Conservation (phyloP, 2,113 vertebrate genomes). For the Fregetta grallaria region DNA sequence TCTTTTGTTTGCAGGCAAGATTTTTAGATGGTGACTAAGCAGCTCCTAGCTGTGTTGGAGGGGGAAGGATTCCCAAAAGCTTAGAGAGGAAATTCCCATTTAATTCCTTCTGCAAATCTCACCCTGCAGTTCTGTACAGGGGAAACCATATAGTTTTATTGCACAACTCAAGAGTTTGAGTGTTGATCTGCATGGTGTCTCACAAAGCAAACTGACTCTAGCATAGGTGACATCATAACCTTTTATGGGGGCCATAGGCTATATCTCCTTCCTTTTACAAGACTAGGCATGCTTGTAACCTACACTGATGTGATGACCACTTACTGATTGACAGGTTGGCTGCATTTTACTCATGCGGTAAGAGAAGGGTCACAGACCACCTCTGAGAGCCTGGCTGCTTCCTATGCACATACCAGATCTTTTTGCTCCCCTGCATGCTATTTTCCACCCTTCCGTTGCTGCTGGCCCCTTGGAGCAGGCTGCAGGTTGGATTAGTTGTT, state of each 20-base stretch:
- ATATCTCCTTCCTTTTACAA: not conserved
- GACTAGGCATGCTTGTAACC: not conserved
- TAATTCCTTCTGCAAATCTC: slow-evolving; percentile 12
- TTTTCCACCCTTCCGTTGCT: not conserved
- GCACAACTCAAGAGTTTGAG: not conserved
- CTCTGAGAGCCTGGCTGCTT: not conserved
- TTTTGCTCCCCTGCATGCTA: not conserved
- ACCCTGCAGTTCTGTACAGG: not conserved
- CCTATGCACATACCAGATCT: not conserved
- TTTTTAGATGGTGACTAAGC: slow-evolving; percentile 37
- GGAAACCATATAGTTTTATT: not conserved
- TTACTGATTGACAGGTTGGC: not conserved
- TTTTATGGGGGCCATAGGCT: not conserved
- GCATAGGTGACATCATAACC: not conserved
- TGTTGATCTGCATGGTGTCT: not conserved
- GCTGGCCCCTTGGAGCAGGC: not conserved
- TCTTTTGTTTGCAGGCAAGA: not conserved
- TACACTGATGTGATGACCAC: not conserved
- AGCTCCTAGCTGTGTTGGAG: not conserved
- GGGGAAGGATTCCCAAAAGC: slow-evolving; percentile 9
- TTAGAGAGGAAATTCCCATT: not conserved
- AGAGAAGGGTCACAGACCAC: not conserved
- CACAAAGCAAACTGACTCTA: not conserved
- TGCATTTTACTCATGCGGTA: not conserved
- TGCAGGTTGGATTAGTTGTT: not conserved